A percentile compares a stretch with the other conserved stretches of the same genome.
Conservation (phyloP, 2,888 invertebrate genomes). For the Pecten maximus region DNA sequence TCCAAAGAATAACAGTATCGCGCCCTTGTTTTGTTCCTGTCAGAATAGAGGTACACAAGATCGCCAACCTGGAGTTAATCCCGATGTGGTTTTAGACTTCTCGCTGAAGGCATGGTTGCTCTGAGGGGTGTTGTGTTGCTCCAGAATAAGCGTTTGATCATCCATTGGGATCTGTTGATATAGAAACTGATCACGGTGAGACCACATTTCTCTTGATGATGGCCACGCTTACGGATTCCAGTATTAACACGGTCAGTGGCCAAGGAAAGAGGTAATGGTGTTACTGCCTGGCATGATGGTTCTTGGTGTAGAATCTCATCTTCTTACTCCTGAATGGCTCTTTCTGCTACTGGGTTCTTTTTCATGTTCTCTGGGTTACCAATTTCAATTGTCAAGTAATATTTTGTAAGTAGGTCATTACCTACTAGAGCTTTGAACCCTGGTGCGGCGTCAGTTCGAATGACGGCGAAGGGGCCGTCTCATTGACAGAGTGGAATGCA, state of each 20-base stretch:
- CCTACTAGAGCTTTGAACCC: constrained; percentile 53
- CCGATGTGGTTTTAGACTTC: background rate
- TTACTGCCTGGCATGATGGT: constrained; percentile 49
- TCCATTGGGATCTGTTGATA: background rate
- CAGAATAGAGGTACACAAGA: background rate
- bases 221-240: constrained; percentile 42
- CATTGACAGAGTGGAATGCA: constrained; percentile 55
- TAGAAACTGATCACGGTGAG: constrained; percentile 37
- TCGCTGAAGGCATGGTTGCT: background rate
- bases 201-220: constrained; percentile 39
- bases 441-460: constrained; percentile 64
- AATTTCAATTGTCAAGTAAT: constrained; percentile 55
- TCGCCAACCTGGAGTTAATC: background rate
- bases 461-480: constrained; percentile 56
- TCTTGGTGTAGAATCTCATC: constrained; percentile 63
- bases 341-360: constrained; percentile 67
- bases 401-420: constrained; percentile 49
- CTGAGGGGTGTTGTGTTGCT: background rate
- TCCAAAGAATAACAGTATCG: background rate
- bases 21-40: no score
- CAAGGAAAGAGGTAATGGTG: constrained; percentile 47
- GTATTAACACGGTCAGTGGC: constrained; percentile 57
- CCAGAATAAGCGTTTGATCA: background rate
- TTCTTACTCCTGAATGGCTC: constrained; percentile 64
- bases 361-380: constrained; percentile 56